Base-by-base conservation (phyloP, 1,140 invertebrate species). In the Heliconius himera region DNA sequence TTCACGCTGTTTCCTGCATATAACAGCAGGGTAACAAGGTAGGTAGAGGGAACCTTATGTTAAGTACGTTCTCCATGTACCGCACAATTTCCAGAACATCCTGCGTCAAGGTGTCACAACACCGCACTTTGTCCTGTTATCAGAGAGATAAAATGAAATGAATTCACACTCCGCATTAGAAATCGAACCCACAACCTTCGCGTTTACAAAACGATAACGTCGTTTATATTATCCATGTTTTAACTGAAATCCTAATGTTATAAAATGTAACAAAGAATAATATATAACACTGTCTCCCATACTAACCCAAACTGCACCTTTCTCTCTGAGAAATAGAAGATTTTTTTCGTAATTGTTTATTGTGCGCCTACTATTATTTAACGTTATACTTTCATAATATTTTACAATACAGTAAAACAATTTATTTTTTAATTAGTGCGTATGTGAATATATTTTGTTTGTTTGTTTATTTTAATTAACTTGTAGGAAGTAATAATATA, bases 281-380 rank as follows among this genome's bases (percentile, higher is more conserved):
- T 66, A 66, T 66, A 66, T 66, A 66, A 66, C 22, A 66, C 60
- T 29, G 22, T 29, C 22, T 66, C 60, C 11, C 60, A 66, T 66
- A 66, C 29, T 66, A 66, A 66, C 11, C 60, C 60, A 66, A 75
- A 66, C 13, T 66, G 33, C 33, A 70, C 74, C 56, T 76, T 76
- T 76, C 74, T 70, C 74, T 51, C 60, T 76, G 36, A 76, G 74
- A 76, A 36, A 76, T 49, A 46, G 41, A 76, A 36, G 29, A 33
- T 74, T 76, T 76, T 70, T 70, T 70, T 5, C 60, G 29, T 38
- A 70, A 76, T 70, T 76, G 38, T 9, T 76, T 66, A 76, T 76
- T 76, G 74, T 76, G 18, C 26, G 36, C 46, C 8, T 70, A 75
- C 54, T 41, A 60, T 70, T 70, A 76, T 36, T 76, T 70, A 70